Evolutionary conservation across 2,888 invertebrate species (phyloP), one percentile per base, ranked within the genome.

Genomic region (Coelinius sp.): DNA sequence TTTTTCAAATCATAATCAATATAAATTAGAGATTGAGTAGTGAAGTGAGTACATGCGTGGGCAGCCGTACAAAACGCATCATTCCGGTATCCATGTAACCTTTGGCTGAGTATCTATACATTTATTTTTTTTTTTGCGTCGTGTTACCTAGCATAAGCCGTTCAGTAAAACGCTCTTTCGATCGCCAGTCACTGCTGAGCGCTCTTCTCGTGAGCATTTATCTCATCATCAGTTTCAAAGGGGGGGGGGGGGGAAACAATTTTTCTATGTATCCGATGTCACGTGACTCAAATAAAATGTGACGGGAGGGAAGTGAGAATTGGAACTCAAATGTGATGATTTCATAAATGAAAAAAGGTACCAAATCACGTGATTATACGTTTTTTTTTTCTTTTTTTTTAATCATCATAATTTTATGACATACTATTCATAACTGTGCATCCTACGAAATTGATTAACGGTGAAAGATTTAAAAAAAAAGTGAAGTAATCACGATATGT

Each of bases 181-280:
- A 65, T 68, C 70, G 67, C n/a, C 77, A 79, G 80, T 79, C 74
- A 75, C 73, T 73, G 71, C 73, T 70, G 68, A 77, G 67, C 77
- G 76, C 70, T 79, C 77, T 75, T 74, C 72, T 70, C 72, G 78
- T 73, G 80, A 78, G 77, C 79, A 73, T 76, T 79, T 52, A 70
- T 74, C n/a, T 41, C 25, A 59, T 59, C 59, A 59, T 59, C 35
- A 2, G 17, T 8, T 35, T n/a, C n/a, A n/a, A n/a, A n/a, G 17
- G n/a, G 2, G n/a, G 14, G 25, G n/a, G 10, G 31, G 22, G 59
- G 22, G 12, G 17, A 35, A 59, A 27, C 20, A 20, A 17, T 56
- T 56, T 35, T 35, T 59, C 35, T n/a, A 20, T 27, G 27, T 14
- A 27, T 14, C 4, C 20, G 7, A 31, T 17, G 59, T 56, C 59